Evolutionary conservation across 2,888 invertebrate genomes (phyloP).

Genomic region (Rosalia funebris): DNA sequence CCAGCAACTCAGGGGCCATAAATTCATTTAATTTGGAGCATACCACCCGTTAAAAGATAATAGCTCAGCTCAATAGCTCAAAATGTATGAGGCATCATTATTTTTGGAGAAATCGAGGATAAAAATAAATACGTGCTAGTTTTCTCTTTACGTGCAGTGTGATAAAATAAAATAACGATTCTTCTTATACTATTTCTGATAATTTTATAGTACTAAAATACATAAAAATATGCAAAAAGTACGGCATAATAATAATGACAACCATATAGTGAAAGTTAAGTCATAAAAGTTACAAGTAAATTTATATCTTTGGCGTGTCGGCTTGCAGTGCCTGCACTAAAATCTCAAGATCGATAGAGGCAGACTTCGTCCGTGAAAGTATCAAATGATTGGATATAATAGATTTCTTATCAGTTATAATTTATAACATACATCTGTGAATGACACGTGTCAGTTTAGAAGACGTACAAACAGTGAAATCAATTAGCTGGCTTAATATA

Average conservation of each 20-base stretch:
- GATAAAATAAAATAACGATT: no score
- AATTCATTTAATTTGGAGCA: no score
- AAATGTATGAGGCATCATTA: no score
- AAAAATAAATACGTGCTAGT: no score
- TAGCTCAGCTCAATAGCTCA: no score
- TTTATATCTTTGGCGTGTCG: background rate
- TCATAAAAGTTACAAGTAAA: background rate
- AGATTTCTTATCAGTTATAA: no score
- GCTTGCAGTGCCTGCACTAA: background rate
- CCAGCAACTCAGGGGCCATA: no score
- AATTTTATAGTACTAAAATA: no score
- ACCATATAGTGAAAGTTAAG: background rate
- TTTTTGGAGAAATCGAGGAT: no score
- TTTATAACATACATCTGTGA: background rate
- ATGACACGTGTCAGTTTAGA: background rate
- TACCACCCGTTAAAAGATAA: no score
- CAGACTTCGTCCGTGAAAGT: background rate
- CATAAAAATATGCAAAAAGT: background rate
- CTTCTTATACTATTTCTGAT: no score
- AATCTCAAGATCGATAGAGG: background rate
- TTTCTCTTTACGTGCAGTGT: no score
- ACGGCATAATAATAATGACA: background rate
- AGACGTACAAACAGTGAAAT: background rate
- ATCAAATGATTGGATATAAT: background rate
- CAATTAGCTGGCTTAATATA: background rate